Base-by-base conservation (phyloP, 2,888 invertebrate species). In the Rhamnusium bicolor region DNA sequence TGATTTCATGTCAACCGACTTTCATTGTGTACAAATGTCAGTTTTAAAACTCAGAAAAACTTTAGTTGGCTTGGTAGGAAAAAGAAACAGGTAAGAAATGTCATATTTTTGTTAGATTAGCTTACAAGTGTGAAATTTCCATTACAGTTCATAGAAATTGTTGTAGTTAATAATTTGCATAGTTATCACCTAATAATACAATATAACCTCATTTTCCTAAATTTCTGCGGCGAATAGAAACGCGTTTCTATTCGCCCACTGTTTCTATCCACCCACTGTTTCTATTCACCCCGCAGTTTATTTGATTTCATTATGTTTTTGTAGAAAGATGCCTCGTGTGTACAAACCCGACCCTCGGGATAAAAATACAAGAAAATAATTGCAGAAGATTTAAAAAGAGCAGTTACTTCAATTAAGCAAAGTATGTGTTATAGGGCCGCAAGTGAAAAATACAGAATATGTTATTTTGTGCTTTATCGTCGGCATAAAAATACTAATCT, bases 401-500 rank as follows among this genome's bases (percentile, higher is more conserved):
- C n/a, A 5, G 4, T 46, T 46, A 46, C 46, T 46, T 46, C 46
- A n/a, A 46, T 46, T 46, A n/a, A 2, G 4, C 3, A 46, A 5
- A 8, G 46, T 24, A 24, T 24, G 24, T 4, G 24, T 4, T 46
- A 46, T 46, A 46, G 46, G 46, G 2, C 8, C 2, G 46, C 46
- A 10, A 46, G 46, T 46, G 46, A 46, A 46, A 46, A 2, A 10
- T 46, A 46, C 10, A n/a, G 10, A 46, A 46, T 46, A 2, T 8
- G 8, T 46, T 46, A 46, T 46, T 46, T 8, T 46, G 46, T 46
- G 46, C 46, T 46, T 46, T 46, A 46, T 46, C 46, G 46, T 18
- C 66, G n/a, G n/a, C n/a, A 66, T 7, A 66, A 66, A 66, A 66
- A 66, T 24, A 51, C 32, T 32, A 53, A 66, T 66, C 53, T 66